Evolutionary conservation across 30 jellyfish, hydroid and myxozoan species (phyloP).

Genomic region (Hydractinia echinata): DNA sequence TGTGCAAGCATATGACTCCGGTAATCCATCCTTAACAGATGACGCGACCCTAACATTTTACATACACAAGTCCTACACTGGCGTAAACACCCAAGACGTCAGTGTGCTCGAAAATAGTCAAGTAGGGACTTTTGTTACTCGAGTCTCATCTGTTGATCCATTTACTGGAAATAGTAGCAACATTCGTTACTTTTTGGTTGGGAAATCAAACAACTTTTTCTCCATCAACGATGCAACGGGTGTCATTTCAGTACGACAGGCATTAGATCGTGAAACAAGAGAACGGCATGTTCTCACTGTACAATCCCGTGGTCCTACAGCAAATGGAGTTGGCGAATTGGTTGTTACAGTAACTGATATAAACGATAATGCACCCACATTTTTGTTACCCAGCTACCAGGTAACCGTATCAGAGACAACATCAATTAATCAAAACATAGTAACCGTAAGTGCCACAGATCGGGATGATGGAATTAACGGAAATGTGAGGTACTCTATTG

Average conservation of each 20-base stretch:
- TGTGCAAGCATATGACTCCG: conserved; percentile 61
- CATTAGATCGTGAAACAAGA: conserved; percentile 47
- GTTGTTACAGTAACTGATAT: conserved; percentile 59
- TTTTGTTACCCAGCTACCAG: conserved; percentile 16
- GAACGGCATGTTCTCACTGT: conserved; percentile 8
- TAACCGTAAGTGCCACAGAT: conserved; percentile 57
- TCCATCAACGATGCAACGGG: conserved; percentile 47
- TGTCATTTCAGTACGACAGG: conserved; percentile 11
- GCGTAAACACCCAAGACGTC: neutral
- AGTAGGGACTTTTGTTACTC: conserved; percentile 16
- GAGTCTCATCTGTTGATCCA: conserved; percentile 22
- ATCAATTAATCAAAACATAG: conserved; percentile 26
- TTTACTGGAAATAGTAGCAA: neutral
- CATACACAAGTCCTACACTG: conserved; percentile 49
- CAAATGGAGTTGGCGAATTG: conserved; percentile 39
- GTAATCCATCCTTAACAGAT: conserved; percentile 39
- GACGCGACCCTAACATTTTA: conserved; percentile 41
- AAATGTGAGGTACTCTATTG: conserved; percentile 55
- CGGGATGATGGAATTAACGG: conserved; percentile 66
- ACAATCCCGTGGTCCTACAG: conserved; percentile 39
- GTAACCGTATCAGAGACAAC: conserved; percentile 40
- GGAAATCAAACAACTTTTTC: conserved; percentile 33
- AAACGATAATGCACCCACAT: conserved; percentile 74
- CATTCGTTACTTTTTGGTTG: conserved; percentile 31
- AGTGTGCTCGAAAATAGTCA: neutral